Evolutionary conservation across 2,888 invertebrate species (phyloP).

Genomic region (Plebejus melissa): DNA sequence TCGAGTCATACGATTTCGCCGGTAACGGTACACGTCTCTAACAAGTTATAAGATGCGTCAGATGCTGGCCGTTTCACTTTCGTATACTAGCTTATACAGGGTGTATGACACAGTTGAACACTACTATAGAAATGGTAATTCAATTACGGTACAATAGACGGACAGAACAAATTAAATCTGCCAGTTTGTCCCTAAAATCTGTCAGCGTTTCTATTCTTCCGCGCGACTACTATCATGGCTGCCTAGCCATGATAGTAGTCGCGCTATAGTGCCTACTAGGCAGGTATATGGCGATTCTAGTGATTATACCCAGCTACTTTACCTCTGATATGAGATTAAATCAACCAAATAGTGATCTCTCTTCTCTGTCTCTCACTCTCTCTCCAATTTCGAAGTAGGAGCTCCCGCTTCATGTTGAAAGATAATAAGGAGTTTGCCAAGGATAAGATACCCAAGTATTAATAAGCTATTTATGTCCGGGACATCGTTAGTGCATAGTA

Average conservation of each 20-base stretch:
- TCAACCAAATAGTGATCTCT: neutral
- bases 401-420: neutral
- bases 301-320: neutral
- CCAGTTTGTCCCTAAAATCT: neutral
- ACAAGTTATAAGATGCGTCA: slow-evolving; percentile 36
- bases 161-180: neutral
- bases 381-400: no score
- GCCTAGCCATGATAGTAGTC: no score
- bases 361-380: no score
- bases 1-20: slow-evolving; percentile 64
- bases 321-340: neutral
- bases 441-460: neutral
- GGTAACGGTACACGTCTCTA: slow-evolving; percentile 60
- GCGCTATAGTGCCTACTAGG: no score
- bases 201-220: no score
- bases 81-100: slow-evolving; percentile 42
- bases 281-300: no score
- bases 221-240: no score
- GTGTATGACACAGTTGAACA: neutral
- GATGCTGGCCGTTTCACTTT: slow-evolving; percentile 60
- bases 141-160: neutral
- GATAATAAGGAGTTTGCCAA: neutral
- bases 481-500: slow-evolving; percentile 7
- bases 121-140: neutral
- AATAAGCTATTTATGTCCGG: slow-evolving; percentile 9